Conservation (phyloP, 2,797 vertebrate species). For the Trachops cirrhosus region DNA sequence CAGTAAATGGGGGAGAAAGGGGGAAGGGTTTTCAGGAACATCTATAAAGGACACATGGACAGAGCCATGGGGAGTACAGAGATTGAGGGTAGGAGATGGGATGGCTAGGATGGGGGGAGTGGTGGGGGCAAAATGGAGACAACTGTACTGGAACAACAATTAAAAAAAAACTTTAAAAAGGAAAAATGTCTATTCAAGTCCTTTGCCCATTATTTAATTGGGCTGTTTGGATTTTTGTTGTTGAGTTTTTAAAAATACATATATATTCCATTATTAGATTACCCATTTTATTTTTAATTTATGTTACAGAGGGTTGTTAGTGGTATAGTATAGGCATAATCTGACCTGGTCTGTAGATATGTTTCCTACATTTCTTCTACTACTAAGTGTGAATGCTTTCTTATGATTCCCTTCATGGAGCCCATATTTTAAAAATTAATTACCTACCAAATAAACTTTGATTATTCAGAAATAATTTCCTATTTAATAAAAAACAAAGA, state of each 20-base stretch:
- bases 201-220: not conserved
- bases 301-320: not conserved
- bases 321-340: not conserved
- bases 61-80: too few relatives aligned
- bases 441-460: not conserved
- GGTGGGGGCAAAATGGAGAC: too few relatives aligned
- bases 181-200: not conserved
- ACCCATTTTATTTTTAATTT: slow-evolving; percentile 13
- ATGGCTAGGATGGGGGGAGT: too few relatives aligned
- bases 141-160: too few relatives aligned
- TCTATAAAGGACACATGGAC: too few relatives aligned
- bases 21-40: too few relatives aligned
- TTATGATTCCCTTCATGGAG: not conserved
- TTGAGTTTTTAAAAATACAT: not conserved
- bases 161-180: too few relatives aligned
- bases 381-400: not conserved
- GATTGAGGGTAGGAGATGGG: too few relatives aligned
- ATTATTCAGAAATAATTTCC: slow-evolving; percentile 7
- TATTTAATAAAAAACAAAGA: not conserved
- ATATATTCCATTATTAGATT: not conserved
- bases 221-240: not conserved
- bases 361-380: not conserved
- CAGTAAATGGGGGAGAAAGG: too few relatives aligned
- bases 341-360: not conserved
- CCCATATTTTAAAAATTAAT: not conserved